These are phyloP conservation scores for Chiloscyllium punctatum DNA, from an alignment of 2,797 vertebrate genomes.

Conservation along the genomic window DNA sequence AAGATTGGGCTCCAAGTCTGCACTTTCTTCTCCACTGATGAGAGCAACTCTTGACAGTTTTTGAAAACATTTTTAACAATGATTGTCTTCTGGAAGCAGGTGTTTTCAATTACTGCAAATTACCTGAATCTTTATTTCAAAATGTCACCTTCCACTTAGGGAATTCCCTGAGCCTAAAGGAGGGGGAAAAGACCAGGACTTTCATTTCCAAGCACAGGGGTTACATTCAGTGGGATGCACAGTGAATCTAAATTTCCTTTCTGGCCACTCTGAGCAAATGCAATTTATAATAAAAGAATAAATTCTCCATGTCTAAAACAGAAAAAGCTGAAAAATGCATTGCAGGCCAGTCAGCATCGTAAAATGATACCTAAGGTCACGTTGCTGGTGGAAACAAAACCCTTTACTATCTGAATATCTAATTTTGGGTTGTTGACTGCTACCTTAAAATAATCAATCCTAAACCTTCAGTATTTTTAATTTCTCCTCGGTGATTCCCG, in stretches of 20 bases:
- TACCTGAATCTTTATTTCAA: not conserved
- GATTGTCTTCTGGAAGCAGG: not conserved
- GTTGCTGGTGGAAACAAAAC: not conserved
- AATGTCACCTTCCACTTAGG: not conserved
- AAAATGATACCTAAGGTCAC: not conserved
- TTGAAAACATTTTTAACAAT: not conserved
- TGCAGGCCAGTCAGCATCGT: not conserved
- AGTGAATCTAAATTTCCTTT: not conserved
- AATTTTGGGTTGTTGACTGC: not conserved
- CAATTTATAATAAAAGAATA: not conserved
- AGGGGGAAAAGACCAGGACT: not conserved
- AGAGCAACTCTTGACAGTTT: not conserved
- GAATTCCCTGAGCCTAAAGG: not conserved
- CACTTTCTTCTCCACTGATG: not conserved
- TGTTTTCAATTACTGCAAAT: conserved; percentile 1
- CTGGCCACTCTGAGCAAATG: not conserved
- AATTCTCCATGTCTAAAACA: not conserved
- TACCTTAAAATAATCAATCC: not conserved
- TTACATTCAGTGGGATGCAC: not conserved
- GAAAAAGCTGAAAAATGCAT: not conserved
- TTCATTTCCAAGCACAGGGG: not conserved
- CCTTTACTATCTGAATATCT: not conserved
- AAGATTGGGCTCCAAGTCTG: not conserved
- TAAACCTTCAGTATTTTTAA: not conserved
- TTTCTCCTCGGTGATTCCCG: not conserved